Base-by-base conservation (phyloP, 2,113 vertebrate genomes). In the Hiodon alosoides region DNA sequence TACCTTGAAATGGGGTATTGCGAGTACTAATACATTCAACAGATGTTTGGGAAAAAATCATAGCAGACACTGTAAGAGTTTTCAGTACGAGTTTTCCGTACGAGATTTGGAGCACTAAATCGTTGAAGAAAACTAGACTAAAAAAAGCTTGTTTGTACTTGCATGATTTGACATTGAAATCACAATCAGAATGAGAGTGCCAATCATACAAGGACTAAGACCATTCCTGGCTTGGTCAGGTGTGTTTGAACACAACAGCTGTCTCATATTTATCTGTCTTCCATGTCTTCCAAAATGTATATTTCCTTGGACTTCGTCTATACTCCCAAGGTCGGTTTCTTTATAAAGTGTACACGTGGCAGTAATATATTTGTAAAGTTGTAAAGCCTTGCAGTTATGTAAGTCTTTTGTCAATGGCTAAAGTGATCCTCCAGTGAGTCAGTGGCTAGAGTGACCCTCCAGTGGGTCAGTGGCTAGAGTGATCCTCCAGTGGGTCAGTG, bases 361-460 rank as follows among this genome's bases (percentile, higher is more conserved):
- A 7, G 16, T 47, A 66, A 67, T 47, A 55, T 5, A 66, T 14
- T 58, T 53, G 72, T 72, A 51, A 48, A 16, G 65, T 13, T 10
- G 47, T 62, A 51, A 48, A 76, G 73, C 47, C 2, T 46, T 6
- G 65, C 14, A 47, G 54, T 68, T 55, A 61, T 62, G 55, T 51
- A 60, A 68, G 57, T 48, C 58, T 62, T 3, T 51, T 65, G 10
- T 75, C 72, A 74, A 55, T 50, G 58, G 10, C 64, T 48, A 46
- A 70, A 17, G 59, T 54, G 16, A 72, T 76, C 58, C 61, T 68
- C 67, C 58, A 46, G 61, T 71, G 62, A 74, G 71, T 77, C 72
- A 74, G 68, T 61, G n/a, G n/a, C n/a, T n/a, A n/a, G n/a, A n/a
- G n/a, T n/a, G n/a, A n/a, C n/a, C n/a, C n/a, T n/a, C n/a, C n/a